Evolutionary conservation across 2,113 vertebrate species (phyloP), one percentile per base, ranked within the genome.

Genomic region (Piprites chloris): DNA sequence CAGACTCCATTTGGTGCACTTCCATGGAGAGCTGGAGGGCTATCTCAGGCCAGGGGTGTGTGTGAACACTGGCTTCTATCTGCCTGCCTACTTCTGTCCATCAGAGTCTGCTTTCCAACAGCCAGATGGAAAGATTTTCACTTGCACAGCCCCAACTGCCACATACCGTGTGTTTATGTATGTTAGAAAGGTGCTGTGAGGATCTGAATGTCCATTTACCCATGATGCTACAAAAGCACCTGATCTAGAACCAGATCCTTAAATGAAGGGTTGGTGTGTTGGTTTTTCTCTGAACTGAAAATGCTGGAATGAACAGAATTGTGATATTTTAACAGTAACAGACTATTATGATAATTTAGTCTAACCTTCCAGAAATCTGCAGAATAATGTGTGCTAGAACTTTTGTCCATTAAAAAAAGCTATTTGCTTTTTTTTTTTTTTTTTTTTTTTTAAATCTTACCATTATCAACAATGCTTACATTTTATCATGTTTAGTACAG

Each of bases 11-110:
- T 49, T 74, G 91, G 53, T 5, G 59, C 47, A 39, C 63, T 85
- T 53, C 46, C 59, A 73, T 8, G 7, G 49, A 94, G 85, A 92
- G 89, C 22, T 87, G 95, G 49, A 94, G 85, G 91, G 89, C 20
- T 87, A 94, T 56, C 93, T 69, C n/a, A 85, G 82, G 62, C 55
- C 53, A 91, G 90, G 50, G 53, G 50, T 35, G 23, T 6, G 58
- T 55, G 52, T 19, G 11, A 93, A 61, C 89, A 56, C n/a, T 15
- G 59, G 47, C 41, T 91, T 41, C 71, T 55, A 11, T 37, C 10
- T 71, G 27, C 32, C 33, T 33, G 24, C 41, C 23, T n/a, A 7
- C 28, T 35, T 50, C 72, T 2, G 7, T 11, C 73, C 82, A 85
- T 44, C 91, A 74, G 46, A 89, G 50, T 39, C 61, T 37, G 52